Evolutionary conservation across 2,113 vertebrate species (phyloP), one percentile per base, ranked within the genome.

Genomic region (Montifringilla adamsi): DNA sequence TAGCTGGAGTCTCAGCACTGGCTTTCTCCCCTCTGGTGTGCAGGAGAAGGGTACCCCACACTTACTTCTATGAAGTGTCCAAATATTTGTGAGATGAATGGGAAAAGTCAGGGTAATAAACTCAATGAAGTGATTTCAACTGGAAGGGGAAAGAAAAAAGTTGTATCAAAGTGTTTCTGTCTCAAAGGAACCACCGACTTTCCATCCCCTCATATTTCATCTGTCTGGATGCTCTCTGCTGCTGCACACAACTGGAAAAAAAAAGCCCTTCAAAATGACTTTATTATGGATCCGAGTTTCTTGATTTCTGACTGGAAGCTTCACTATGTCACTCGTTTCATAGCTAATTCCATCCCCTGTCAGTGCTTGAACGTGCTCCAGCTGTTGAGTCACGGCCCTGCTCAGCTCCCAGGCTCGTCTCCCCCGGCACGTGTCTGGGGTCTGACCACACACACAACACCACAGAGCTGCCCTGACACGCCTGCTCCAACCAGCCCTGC

Each of bases 381-480:
- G 94, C 86, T 63, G 90, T 73, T 75, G 93, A 83, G 87, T 89
- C 96, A 89, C 0, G 4, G 93, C 56, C n/a, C 66, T 2, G 39
- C 59, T 41, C 46, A 8, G 59, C 88, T 59, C 93, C 59, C 14
- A 4, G 87, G 58, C 87, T 79, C 11, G 0, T 35, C 72, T 55
- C 16, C 72, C 50, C 60, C 23, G 17, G 92, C 94, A 91, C 55
- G 83, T 10, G 93, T 26, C 92, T 49, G 70, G 46, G 74, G 5
- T 86, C 77, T 15, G 79, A 78, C 77, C 78, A 90, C 91, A 93
- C 79, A 90, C 85, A 80, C 70, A 75, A 0, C 56, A 47, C 8
- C 7, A 62, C 7, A 35, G 13, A 63, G 84, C 59, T 79, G 27
- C 1, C 1, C 2, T 9, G 35, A 18, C 2, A 7, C 0, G 6